Evolutionary conservation across 2,797 vertebrate species (phyloP), one percentile per base, ranked within the genome.

Genomic region (Sebastes vulpes): DNA sequence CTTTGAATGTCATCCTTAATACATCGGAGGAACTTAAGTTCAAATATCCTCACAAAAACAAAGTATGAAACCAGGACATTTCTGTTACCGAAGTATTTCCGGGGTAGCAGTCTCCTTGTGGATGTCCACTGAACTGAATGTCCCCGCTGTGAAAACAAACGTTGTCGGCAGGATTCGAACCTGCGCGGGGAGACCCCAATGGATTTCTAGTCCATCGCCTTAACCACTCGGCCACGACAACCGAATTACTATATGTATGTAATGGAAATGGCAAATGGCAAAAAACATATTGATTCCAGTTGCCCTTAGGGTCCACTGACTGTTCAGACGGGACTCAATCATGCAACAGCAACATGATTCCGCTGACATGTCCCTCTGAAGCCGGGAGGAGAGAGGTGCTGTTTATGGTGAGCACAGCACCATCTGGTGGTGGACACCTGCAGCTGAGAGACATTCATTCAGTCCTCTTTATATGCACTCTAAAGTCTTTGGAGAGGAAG

Each of bases 171-270:
- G 93, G 95, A 94, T 95, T 95, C 67, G 86, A 96, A 96, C 94
- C 92, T 95, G 92, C 93, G 84, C 91, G 81, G 94, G 93, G 90
- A 95, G 82, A 95, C 86, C 94, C 94, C 94, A 95, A 95, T 95
- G 92, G 95, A 95, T 95, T 96, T 95, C 93, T 95, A 96, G 93
- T 94, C 94, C 90, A 95, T 95, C 90, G 90, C 95, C 92, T 95
- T 95, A 96, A 95, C 93, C 92, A 92, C 93, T 95, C 92, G 90
- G 92, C 94, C 94, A 96, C 91, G 78, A 95, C 93, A 95, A 93
- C 92, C 3, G 1, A 0, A n/a, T 9, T 8, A 18, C 42, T 18
- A 2, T 6, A 3, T 2, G 2, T 38, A 2, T 25, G 25, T 38
- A 5, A 14, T 14, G 12, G 35, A 14, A 38, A 38, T 38, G 23